Evolutionary conservation across 2,113 vertebrate species (phyloP).

Genomic region (Pluvialis apricaria): DNA sequence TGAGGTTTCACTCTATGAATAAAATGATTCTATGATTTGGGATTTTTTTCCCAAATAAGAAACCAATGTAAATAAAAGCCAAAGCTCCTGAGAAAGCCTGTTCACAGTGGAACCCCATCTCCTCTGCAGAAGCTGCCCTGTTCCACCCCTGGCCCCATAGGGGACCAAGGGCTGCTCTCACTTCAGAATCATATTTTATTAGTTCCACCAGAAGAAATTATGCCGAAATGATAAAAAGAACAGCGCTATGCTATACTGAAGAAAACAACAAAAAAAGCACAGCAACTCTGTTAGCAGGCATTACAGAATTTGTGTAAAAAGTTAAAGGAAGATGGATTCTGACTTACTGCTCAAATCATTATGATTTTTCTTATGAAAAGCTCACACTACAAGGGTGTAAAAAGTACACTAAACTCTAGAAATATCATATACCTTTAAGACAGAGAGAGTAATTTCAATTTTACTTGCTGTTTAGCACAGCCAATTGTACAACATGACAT

Average conservation of each 20-base stretch:
- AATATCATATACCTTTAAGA: not conserved
- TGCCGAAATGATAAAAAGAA: not conserved
- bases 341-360: not conserved
- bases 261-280: not conserved
- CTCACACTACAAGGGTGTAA: not conserved
- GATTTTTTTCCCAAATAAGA: not conserved
- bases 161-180: not conserved
- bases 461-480: not conserved
- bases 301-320: not conserved
- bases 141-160: rapidly evolving
- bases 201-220: not conserved
- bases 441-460: not conserved
- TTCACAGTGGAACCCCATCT: not conserved
- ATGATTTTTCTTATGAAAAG: not conserved
- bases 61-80: not conserved
- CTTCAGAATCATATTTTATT: not conserved
- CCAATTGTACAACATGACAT: not conserved
- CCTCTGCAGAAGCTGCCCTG: not conserved
- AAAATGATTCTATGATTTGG: not conserved
- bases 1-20: not conserved
- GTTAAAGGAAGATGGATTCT: not conserved
- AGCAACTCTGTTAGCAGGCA: not conserved
- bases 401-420: not conserved
- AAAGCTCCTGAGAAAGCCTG: not conserved
- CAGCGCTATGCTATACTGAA: not conserved